phyloP scores from a whole-genome alignment of 2,113 vertebrate genomes.

The Spheniscus mendiculus region DNA sequence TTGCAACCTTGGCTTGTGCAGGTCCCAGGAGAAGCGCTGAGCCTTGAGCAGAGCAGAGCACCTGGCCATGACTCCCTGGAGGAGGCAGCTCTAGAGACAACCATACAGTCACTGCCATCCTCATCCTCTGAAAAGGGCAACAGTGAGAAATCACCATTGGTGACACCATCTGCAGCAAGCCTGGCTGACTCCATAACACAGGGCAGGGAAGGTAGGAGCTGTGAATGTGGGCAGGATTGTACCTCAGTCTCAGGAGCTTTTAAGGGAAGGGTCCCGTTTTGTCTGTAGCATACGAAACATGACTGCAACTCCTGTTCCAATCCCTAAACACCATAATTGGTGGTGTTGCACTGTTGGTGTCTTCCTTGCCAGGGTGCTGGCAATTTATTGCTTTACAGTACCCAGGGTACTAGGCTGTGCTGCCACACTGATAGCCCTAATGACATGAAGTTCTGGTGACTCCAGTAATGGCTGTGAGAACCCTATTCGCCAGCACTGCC shows the following conservation, averaged over 20 bases:
- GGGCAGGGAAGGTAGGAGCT: slow-evolving; percentile 73
- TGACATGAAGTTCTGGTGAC: background rate
- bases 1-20: background rate
- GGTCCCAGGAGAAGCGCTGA: slow-evolving; percentile 1
- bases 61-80: slow-evolving; percentile 26
- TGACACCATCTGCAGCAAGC: slow-evolving; percentile 79
- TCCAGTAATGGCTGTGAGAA: background rate
- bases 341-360: background rate
- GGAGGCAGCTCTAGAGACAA: slow-evolving; percentile 21
- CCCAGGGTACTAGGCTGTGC: background rate
- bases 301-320: background rate
- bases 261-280: background rate
- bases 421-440: background rate
- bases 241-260: background rate
- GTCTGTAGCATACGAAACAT: background rate
- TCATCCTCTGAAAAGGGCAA: slow-evolving; percentile 62
- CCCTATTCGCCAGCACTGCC: background rate
- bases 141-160: slow-evolving; percentile 66
- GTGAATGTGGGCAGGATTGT: background rate
- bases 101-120: slow-evolving; percentile 33
- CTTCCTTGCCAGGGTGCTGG: background rate
- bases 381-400: background rate
- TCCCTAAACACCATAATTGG: background rate
- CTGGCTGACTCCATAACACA: slow-evolving; percentile 82
- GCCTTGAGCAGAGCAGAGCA: slow-evolving; percentile 20